Conservation (phyloP, 2,113 vertebrate genomes). For the Thalassoma bifasciatum region DNA sequence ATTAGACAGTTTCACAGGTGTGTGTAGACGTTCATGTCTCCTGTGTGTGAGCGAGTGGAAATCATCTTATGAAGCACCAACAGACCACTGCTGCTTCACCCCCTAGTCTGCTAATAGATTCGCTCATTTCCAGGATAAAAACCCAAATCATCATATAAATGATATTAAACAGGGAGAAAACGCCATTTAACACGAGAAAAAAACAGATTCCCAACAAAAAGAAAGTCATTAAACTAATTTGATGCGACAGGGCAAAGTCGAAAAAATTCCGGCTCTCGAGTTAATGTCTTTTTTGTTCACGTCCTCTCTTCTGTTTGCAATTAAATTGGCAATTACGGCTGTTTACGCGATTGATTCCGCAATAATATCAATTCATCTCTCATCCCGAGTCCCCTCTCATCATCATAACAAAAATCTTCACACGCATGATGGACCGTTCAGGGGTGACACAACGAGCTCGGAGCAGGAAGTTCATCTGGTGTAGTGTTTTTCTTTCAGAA, state of each 20-base stretch:
- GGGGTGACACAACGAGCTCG: conserved; percentile 26
- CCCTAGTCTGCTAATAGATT: conserved; percentile 57
- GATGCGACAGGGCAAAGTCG: conserved; percentile 69
- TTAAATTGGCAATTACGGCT: conserved; percentile 77
- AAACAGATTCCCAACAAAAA: conserved; percentile 36
- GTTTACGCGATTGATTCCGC: conserved; percentile 71
- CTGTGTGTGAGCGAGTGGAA: conserved; percentile 15
- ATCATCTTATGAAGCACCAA: conserved; percentile 39
- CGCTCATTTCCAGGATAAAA: conserved; percentile 72
- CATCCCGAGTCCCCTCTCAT: conserved; percentile 39
- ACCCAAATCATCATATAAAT: conserved; percentile 72
- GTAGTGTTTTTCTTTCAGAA: background rate
- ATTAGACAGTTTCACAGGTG: no score
- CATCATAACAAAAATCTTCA: conserved; percentile 44
- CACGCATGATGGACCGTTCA: conserved; percentile 24
- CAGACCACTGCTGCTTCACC: conserved; percentile 10
- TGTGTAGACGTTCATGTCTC: no score
- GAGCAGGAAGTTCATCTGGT: conserved; percentile 29
- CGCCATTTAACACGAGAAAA: conserved; percentile 47
- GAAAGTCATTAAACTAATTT: conserved; percentile 74
- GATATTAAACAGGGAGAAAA: conserved; percentile 55
- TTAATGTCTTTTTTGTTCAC: conserved; percentile 73
- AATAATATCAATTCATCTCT: conserved; percentile 68
- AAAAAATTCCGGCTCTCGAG: conserved; percentile 72
- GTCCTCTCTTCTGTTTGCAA: conserved; percentile 72